Conservation (phyloP, 2,888 invertebrate genomes). For the Alloscopus bannaensis region DNA sequence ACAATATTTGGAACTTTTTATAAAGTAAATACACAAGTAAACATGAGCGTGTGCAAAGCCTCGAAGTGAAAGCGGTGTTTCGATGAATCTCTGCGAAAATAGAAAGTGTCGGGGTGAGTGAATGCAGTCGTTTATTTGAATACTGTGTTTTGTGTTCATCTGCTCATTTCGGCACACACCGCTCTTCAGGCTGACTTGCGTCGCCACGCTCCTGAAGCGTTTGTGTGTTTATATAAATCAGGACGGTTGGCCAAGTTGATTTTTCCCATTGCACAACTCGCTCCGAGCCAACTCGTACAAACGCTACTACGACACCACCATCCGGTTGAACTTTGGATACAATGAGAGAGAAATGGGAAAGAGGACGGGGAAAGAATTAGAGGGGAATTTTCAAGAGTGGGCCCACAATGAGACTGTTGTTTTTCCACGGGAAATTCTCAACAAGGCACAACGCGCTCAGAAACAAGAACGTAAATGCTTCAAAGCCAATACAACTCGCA, state of each 20-base stretch:
- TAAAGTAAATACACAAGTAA: slow-evolving; percentile 23
- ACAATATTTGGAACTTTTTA: slow-evolving; percentile 37
- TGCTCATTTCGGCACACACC: no score
- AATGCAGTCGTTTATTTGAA: slow-evolving; percentile 13
- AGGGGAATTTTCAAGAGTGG: slow-evolving; percentile 43
- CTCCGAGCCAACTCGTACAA: no score
- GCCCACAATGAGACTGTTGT: slow-evolving; percentile 50
- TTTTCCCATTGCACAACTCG: no score
- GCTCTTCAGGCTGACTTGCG: no score
- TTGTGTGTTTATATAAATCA: slow-evolving; percentile 7
- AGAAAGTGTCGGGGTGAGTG: background rate
- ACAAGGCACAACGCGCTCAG: slow-evolving; percentile 14
- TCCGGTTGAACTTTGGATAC: background rate
- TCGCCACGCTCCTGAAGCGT: no score
- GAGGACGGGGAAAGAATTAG: slow-evolving; percentile 34
- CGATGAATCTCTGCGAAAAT: no score
- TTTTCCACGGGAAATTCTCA: slow-evolving; percentile 35
- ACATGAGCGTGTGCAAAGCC: no score
- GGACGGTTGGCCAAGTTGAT: no score
- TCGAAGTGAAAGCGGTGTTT: no score
- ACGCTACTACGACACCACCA: no score
- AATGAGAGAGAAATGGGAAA: slow-evolving; percentile 42
- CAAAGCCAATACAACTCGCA: slow-evolving; percentile 18
- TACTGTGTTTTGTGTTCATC: no score
- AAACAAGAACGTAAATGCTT: slow-evolving; percentile 13